These are phyloP conservation scores for Pipa parva DNA, from an alignment of 2,113 vertebrate species.

Conservation along the genomic window DNA sequence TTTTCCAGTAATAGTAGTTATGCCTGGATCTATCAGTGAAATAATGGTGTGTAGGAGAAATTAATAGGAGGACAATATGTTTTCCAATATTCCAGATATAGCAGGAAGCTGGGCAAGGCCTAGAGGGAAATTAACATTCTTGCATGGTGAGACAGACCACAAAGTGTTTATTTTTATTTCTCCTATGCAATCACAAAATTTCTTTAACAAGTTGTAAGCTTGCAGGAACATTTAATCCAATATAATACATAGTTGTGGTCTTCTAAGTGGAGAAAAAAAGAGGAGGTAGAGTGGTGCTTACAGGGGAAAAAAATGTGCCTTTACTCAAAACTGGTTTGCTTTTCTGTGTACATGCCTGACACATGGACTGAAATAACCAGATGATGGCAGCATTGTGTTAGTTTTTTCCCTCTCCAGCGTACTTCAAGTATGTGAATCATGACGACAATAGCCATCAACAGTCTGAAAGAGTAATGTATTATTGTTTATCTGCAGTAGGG, in stretches of 20 bases:
- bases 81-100: slow-evolving; percentile 27
- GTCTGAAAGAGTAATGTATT: too few species aligned
- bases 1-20: slow-evolving; percentile 6
- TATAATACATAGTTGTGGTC: slow-evolving; percentile 21
- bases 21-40: neutral
- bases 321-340: neutral
- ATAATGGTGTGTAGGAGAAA: slow-evolving; percentile 19
- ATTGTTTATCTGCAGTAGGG: too few species aligned
- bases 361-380: slow-evolving; percentile 53
- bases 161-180: slow-evolving; percentile 35
- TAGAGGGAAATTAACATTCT: slow-evolving; percentile 45
- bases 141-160: slow-evolving; percentile 41
- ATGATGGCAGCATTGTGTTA: slow-evolving; percentile 79
- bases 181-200: neutral
- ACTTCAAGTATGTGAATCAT: too few species aligned
- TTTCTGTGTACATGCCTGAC: slow-evolving; percentile 27
- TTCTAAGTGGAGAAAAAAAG: slow-evolving; percentile 10
- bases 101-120: slow-evolving; percentile 28
- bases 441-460: too few species aligned
- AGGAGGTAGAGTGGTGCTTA: neutral
- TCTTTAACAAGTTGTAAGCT: neutral
- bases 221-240: slow-evolving; percentile 10
- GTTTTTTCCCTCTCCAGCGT: too few species aligned
- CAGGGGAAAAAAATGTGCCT: neutral
- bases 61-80: slow-evolving; percentile 12